Evolutionary conservation across 2,888 invertebrate genomes (phyloP).

Genomic region (Eristalis arbustorum): DNA sequence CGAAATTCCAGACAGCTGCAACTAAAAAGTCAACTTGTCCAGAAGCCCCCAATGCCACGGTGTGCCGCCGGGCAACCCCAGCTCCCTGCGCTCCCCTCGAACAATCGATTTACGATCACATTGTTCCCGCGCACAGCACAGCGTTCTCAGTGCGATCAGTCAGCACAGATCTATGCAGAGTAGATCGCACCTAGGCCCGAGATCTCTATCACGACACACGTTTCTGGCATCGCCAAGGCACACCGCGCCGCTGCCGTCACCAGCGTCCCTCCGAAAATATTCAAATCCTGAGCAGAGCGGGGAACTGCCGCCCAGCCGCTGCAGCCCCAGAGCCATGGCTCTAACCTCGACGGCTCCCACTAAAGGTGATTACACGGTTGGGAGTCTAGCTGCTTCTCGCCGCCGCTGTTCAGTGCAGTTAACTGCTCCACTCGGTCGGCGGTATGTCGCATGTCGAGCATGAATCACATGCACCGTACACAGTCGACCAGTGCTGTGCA

Average conservation of each 20-base stretch:
- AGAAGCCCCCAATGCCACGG: conserved; percentile 21
- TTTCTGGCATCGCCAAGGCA: conserved; percentile 35
- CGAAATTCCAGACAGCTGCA: conserved; percentile 7
- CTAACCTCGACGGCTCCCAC: conserved; percentile 64
- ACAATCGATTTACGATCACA: conserved; percentile 66
- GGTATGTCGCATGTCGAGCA: conserved; percentile 47
- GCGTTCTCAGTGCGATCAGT: conserved; percentile 27
- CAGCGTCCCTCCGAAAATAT: conserved; percentile 40
- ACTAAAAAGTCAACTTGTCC: conserved; percentile 51
- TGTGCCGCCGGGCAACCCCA: conserved; percentile 1
- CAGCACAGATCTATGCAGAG: conserved; percentile 57
- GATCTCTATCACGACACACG: conserved; percentile 65
- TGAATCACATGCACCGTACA: conserved; percentile 5
- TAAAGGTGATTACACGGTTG: conserved; percentile 56
- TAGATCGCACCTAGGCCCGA: conserved; percentile 59
- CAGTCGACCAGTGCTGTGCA: conserved; percentile 23
- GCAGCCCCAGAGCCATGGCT: conserved; percentile 44
- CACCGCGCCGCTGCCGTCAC: conserved; percentile 1
- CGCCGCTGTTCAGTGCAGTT: background rate
- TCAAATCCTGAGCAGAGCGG: conserved; percentile 26
- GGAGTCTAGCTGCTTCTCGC: conserved; percentile 11
- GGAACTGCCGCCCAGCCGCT: conserved; percentile 26
- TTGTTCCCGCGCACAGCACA: conserved; percentile 38
- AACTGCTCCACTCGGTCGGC: conserved; percentile 1
- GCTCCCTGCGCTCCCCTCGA: background rate